Evolutionary conservation across 2,113 vertebrate genomes (phyloP).

Genomic region (Phyllostomus hastatus): DNA sequence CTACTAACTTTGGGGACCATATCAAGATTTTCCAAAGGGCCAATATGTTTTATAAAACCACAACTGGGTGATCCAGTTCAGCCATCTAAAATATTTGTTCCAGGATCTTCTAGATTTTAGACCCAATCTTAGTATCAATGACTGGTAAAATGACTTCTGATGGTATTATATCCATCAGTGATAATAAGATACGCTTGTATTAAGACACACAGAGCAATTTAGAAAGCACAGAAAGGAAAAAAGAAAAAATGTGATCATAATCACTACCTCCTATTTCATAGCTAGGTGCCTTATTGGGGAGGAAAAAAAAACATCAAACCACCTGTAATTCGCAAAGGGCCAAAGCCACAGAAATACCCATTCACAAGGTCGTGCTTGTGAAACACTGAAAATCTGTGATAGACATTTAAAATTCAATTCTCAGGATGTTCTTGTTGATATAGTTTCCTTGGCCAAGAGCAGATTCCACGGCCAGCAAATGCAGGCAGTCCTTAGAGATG

Average conservation of each 20-base stretch:
- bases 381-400: constrained; percentile 28
- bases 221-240: constrained; percentile 1
- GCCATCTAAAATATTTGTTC: background rate
- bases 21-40: background rate
- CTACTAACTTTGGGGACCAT: background rate
- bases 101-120: background rate
- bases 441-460: background rate
- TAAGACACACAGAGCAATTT: background rate
- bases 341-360: background rate
- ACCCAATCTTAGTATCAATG: background rate
- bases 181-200: background rate
- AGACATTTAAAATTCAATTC: constrained; percentile 41
- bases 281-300: background rate
- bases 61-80: background rate
- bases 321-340: background rate
- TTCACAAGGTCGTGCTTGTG: background rate
- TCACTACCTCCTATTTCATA: background rate
- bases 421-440: constrained; percentile 13
- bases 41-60: background rate
- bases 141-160: background rate
- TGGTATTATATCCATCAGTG: background rate
- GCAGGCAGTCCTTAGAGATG: background rate
- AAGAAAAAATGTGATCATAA: background rate
- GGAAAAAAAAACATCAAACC: no score
- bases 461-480: background rate